These are phyloP conservation scores for Astyanax mexicanus DNA, from an alignment of 2,797 vertebrate species.

Conservation along the genomic window DNA sequence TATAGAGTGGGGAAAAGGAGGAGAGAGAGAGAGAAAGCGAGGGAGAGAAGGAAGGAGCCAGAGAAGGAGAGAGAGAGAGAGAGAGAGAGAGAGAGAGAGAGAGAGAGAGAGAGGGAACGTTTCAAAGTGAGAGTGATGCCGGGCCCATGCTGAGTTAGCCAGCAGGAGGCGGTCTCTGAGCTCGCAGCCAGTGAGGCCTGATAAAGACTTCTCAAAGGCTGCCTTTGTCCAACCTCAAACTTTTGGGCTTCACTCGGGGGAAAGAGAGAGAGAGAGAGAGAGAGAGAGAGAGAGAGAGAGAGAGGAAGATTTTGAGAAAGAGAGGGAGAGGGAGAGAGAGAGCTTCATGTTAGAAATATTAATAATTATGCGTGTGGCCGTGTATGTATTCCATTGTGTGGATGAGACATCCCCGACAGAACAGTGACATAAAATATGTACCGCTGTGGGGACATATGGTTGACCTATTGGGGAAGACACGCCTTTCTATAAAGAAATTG, in stretches of 20 bases:
- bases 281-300: slow-evolving; percentile 29
- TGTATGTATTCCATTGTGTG: background rate
- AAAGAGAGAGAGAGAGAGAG: slow-evolving; percentile 26
- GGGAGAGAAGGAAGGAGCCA: too few species aligned
- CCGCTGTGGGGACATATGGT: background rate
- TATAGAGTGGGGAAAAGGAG: slow-evolving; percentile 22
- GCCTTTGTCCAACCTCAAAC: slow-evolving; percentile 57
- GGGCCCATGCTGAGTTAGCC: slow-evolving; percentile 59
- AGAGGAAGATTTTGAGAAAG: slow-evolving; percentile 18
- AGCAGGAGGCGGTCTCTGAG: slow-evolving; percentile 64
- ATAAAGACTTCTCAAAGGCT: slow-evolving; percentile 67
- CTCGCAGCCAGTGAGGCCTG: slow-evolving; percentile 63
- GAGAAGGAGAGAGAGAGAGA: slow-evolving; percentile 34
- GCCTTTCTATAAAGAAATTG: too few species aligned
- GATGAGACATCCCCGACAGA: too few species aligned
- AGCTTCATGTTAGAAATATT: slow-evolving; percentile 50
- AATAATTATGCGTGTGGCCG: slow-evolving; percentile 14
- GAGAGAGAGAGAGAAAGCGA: slow-evolving; percentile 28
- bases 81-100: slow-evolving; percentile 22
- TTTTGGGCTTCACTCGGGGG: slow-evolving; percentile 44
- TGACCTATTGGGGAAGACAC: background rate
- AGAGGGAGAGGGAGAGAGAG: slow-evolving; percentile 22
- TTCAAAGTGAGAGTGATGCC: slow-evolving; percentile 58
- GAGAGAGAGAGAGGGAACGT: slow-evolving; percentile 42
- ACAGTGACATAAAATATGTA: too few species aligned